phyloP scores from a whole-genome alignment of 2,888 invertebrate species.

The Philonicus albiceps region DNA sequence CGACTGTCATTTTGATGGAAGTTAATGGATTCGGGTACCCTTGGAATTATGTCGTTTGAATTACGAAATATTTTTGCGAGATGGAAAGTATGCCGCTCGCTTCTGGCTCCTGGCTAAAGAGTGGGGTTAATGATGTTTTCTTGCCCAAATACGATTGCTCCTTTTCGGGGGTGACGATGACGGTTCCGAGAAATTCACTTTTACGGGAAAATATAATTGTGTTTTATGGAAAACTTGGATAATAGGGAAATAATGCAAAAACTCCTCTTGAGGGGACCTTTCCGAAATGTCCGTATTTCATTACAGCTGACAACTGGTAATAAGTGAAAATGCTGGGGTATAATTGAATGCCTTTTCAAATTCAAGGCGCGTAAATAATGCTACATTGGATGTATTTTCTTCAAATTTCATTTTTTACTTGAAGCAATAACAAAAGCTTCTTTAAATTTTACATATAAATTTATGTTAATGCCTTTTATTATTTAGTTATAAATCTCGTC shows the following conservation, averaged over 20 bases:
- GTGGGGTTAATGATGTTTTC: neutral
- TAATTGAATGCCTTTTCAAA: neutral
- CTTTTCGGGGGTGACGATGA: neutral
- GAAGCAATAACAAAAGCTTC: neutral
- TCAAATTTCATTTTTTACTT: neutral
- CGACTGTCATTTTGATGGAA: neutral
- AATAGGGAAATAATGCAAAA: neutral
- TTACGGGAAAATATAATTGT: neutral
- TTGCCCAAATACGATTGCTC: neutral
- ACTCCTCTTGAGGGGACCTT: neutral
- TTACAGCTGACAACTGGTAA: neutral
- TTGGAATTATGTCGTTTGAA: neutral
- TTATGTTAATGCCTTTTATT: no score
- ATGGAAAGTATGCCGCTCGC: neutral
- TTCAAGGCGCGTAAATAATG: neutral
- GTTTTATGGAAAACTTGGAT: neutral
- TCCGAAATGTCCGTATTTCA: neutral
- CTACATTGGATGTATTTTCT: neutral
- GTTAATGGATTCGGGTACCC: constrained; percentile 17
- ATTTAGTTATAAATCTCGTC: no score
- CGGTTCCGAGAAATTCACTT: neutral
- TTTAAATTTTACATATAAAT: no score
- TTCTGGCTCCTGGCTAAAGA: neutral
- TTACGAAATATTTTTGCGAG: neutral
- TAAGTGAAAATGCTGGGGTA: neutral